Conservation (phyloP, 2,888 invertebrate genomes). For the Frankliniella intonsa region DNA sequence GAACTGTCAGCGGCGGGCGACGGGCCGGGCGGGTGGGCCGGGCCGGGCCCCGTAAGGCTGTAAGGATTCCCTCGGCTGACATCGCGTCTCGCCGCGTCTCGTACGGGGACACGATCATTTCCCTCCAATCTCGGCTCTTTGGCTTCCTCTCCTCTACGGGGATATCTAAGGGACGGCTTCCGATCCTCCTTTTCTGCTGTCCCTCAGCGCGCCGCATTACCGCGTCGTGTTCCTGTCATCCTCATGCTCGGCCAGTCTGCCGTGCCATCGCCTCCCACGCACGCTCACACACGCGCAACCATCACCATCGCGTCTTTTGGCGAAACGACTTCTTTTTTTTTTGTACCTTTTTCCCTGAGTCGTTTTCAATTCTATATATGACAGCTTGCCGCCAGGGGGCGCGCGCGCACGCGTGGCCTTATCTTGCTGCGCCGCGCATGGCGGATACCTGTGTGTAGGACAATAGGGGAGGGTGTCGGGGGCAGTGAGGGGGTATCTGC, state of each 20-base stretch:
- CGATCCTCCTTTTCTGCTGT: slow-evolving; percentile 8
- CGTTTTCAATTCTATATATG: no score
- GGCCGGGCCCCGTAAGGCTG: background rate
- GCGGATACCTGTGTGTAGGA: no score
- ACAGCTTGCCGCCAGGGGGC: no score
- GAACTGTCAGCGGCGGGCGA: slow-evolving; percentile 11
- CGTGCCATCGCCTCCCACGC: background rate
- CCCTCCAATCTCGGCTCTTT: slow-evolving; percentile 20
- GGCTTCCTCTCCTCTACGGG: background rate
- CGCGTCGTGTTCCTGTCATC: background rate
- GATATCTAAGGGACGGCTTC: background rate
- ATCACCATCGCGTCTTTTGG: background rate
- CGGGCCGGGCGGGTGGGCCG: slow-evolving; percentile 2
- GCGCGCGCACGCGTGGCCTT: no score
- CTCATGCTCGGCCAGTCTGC: background rate
- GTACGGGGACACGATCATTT: background rate
- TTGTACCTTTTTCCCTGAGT: background rate
- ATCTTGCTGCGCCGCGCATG: no score
- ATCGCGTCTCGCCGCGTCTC: no score
- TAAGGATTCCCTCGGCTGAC: slow-evolving; percentile 3
- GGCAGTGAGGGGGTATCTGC: no score
- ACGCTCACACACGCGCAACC: background rate
- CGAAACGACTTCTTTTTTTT: background rate
- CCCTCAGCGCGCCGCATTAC: background rate
- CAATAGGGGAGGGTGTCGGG: no score